phyloP scores from a whole-genome alignment of 2,113 vertebrate genomes.

The Megaceryle torquata region DNA sequence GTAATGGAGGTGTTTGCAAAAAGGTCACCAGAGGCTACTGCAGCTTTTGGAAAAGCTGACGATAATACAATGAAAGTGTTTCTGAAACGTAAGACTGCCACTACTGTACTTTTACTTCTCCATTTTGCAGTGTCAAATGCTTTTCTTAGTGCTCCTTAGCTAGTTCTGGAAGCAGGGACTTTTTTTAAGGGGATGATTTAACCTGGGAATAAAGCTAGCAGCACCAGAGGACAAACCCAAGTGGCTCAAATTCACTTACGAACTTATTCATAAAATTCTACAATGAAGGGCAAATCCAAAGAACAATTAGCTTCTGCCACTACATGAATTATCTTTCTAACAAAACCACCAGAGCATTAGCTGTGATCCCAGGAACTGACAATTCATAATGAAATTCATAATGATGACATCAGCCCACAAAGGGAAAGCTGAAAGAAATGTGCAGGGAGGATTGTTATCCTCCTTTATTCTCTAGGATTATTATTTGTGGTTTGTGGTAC shows the following conservation, averaged over 20 bases:
- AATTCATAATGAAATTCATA: conserved; percentile 45
- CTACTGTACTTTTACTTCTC: conserved; percentile 19
- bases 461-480: conserved; percentile 18
- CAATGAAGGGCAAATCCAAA: conserved; percentile 41
- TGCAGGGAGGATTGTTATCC: conserved; percentile 31
- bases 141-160: background rate
- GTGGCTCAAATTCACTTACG: conserved; percentile 7
- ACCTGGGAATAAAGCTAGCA: background rate
- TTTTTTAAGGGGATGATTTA: conserved; percentile 32
- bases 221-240: background rate
- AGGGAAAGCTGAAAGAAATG: conserved; percentile 22
- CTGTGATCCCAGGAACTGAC: conserved; percentile 34
- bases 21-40: conserved; percentile 33
- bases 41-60: conserved; percentile 33
- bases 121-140: conserved; percentile 4
- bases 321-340: conserved; percentile 40
- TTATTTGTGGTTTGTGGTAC: conserved; percentile 29
- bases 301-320: conserved; percentile 46
- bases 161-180: background rate
- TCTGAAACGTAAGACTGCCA: conserved; percentile 26
- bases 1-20: conserved; percentile 27
- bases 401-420: conserved; percentile 49
- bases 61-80: conserved; percentile 23
- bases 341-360: conserved; percentile 9
- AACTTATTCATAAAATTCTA: conserved; percentile 42